Base-by-base conservation (phyloP, 2,113 vertebrate genomes). In the Archocentrus centrarchus region DNA sequence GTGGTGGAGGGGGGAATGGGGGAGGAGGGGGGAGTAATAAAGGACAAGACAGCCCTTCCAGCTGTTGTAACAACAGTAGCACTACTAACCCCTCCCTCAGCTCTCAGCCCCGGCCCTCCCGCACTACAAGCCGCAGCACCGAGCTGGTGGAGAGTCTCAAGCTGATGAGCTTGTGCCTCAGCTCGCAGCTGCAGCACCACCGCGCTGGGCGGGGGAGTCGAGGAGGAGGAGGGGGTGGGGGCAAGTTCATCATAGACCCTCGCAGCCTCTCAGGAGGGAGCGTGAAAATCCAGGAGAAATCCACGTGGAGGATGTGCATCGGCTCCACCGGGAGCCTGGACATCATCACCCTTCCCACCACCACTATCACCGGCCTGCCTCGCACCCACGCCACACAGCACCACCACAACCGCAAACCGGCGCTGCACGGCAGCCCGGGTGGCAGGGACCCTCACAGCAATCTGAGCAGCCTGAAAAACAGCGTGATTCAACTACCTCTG, bases 401-500 rank as follows among this genome's bases (percentile, higher is more conserved):
- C 79, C 39, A 41, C 70, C 87, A 87, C 75, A 84, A 87, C 59
- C 91, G 82, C 82, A 91, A 77, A 70, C 37, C 81, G 0, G 79
- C 11, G 32, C 35, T 60, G 2, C 83, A 86, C 64, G 7, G 70
- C 15, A 47, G 81, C 59, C 18, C 59, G 2, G 35, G 53, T 8
- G 4, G 47, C 86, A 86, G 90, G 75, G 84, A 92, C 88, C 94
- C 80, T 84, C 78, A 66, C 79, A 62, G 92, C 79, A 96, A 92
- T 92, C 96, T 96, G 95, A 97, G 83, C 13, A 4, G 97, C 93
- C 96, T 99, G 96, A 98, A 97, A 93, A 97, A 96, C 59, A 97
- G 94, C 70, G 95, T 98, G 91, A 96, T 99, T 75, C 98, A 99
- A 97, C 98, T 99, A 97, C 98, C 98, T 97, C 98, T 99, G 91